phyloP scores from a whole-genome alignment of 2,113 vertebrate genomes.

The Gobio gobio region DNA sequence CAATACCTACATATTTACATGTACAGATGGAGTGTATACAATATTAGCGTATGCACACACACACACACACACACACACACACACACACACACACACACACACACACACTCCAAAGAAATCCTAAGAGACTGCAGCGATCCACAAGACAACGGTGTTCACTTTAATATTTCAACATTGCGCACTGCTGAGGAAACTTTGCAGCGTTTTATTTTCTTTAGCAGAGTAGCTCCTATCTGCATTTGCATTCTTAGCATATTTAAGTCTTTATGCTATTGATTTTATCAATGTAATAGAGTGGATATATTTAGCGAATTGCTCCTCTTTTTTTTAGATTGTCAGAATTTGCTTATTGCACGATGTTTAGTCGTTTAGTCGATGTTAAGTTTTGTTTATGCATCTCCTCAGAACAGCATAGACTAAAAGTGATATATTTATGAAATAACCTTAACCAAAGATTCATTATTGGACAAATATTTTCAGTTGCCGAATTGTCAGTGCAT shows the following conservation, averaged over 20 bases:
- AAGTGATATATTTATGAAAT: too few species aligned
- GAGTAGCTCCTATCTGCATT: background rate
- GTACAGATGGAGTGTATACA: constrained; percentile 8
- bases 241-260: background rate
- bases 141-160: constrained; percentile 35
- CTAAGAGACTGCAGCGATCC: constrained; percentile 31
- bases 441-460: too few species aligned
- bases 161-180: constrained; percentile 56
- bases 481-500: background rate
- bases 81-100: constrained; percentile 7
- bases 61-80: background rate
- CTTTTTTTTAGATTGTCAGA: too few species aligned
- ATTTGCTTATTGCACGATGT: background rate
- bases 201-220: constrained; percentile 9
- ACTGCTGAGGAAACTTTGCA: constrained; percentile 33
- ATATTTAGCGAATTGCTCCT: background rate
- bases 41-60: constrained; percentile 4
- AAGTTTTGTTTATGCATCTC: background rate
- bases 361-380: too few species aligned
- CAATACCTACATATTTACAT: constrained; percentile 27
- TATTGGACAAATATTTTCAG: too few species aligned
- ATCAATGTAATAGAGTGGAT: background rate
- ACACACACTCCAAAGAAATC: background rate
- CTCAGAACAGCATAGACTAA: background rate
- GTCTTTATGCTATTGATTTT: background rate